Evolutionary conservation across 2,888 invertebrate species (phyloP).

Genomic region (Seira sanloemensis): DNA sequence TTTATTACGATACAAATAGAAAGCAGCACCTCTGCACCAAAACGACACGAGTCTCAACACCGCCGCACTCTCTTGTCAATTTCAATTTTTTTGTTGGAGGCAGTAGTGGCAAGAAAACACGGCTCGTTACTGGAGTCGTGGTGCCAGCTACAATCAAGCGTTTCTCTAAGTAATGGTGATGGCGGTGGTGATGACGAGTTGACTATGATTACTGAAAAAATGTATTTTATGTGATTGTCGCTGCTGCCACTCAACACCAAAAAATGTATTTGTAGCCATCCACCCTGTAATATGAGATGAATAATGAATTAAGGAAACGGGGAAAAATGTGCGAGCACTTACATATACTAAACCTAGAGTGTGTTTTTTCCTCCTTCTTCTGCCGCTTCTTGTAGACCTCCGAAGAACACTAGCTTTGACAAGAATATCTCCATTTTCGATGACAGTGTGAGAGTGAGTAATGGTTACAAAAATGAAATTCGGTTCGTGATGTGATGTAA

Average conservation of each 20-base stretch:
- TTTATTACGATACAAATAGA: slow-evolving; percentile 10
- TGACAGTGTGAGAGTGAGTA: slow-evolving; percentile 7
- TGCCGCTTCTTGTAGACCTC: background rate
- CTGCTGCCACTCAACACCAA: slow-evolving; percentile 25
- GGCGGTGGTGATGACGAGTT: slow-evolving; percentile 27
- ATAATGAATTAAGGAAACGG: slow-evolving; percentile 57
- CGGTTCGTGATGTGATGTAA: background rate
- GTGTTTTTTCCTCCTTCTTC: slow-evolving; percentile 29
- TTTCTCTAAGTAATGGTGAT: slow-evolving; percentile 27
- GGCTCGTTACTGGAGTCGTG: background rate
- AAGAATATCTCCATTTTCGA: slow-evolving; percentile 11
- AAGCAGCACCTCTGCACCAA: background rate
- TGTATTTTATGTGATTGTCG: slow-evolving; percentile 53
- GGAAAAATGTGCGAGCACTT: slow-evolving; percentile 51
- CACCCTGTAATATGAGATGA: slow-evolving; percentile 49
- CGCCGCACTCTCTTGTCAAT: slow-evolving; percentile 7
- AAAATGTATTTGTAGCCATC: background rate
- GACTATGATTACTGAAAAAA: slow-evolving; percentile 54
- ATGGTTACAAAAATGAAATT: slow-evolving; percentile 17
- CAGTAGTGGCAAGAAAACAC: background rate
- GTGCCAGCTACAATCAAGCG: background rate
- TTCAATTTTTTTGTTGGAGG: slow-evolving; percentile 6
- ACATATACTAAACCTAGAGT: too few species aligned
- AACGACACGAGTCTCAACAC: slow-evolving; percentile 4
- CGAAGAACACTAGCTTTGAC: background rate